A percentile compares a stretch with the other conserved stretches of the same genome.
Conservation (phyloP, 2,888 invertebrate species). For the Hyposoter dolosus region DNA sequence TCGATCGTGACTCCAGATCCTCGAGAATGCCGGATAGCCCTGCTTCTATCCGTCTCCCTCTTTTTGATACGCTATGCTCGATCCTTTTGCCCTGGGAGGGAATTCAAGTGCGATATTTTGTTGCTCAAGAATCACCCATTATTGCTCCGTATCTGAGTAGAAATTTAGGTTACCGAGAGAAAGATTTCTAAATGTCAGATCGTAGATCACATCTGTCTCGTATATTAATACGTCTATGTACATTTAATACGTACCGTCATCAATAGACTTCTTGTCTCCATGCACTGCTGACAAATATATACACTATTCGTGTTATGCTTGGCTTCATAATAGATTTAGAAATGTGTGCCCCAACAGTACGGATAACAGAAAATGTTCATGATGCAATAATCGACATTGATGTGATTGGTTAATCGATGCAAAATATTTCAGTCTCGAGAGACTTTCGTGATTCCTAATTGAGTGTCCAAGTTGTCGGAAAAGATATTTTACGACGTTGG, state of each 20-base stretch:
- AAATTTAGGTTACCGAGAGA: constrained; percentile 24
- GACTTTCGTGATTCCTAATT: not conserved
- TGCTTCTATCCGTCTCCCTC: constrained; percentile 34
- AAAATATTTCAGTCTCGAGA: not conserved
- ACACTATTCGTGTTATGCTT: not conserved
- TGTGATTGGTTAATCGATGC: not conserved
- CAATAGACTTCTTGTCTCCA: constrained; percentile 37
- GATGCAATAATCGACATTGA: not conserved
- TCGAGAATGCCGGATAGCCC: constrained; percentile 57
- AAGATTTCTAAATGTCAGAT: constrained; percentile 32
- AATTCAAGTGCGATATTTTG: constrained; percentile 30
- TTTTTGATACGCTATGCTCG: constrained; percentile 28
- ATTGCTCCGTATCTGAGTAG: not conserved
- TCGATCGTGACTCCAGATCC: constrained; percentile 65
- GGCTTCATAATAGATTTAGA: not conserved
- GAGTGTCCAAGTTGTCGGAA: not conserved
- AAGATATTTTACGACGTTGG: not conserved
- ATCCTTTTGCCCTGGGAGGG: constrained; percentile 1
- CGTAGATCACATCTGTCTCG: constrained; percentile 29
- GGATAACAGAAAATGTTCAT: not conserved
- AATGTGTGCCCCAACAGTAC: not conserved
- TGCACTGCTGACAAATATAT: not conserved
- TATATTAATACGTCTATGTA: not conserved
- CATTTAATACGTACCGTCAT: constrained; percentile 19
- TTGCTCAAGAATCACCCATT: constrained; percentile 41